Conservation (phyloP, 2,113 vertebrate species). For the Strigops habroptila region DNA sequence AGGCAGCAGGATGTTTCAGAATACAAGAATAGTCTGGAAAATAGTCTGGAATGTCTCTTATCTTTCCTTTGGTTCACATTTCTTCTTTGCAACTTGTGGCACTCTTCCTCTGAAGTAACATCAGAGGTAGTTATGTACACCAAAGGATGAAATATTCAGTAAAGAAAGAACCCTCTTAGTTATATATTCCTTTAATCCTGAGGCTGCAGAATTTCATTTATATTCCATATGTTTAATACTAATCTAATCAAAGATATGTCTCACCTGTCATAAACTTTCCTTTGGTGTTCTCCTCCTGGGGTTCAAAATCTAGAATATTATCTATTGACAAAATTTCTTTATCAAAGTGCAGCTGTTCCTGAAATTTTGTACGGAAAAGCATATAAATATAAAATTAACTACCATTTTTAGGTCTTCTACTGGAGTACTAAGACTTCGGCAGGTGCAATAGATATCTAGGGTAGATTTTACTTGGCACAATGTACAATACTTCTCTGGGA, state of each 20-base stretch:
- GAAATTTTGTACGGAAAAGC: background rate
- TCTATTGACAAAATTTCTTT: background rate
- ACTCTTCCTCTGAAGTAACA: background rate
- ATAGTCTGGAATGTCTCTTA: accelerated
- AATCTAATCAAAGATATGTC: background rate
- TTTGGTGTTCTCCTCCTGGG: background rate
- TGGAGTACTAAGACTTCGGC: background rate
- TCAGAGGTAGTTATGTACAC: background rate
- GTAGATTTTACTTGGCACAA: background rate
- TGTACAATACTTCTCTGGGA: background rate
- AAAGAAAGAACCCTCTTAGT: background rate
- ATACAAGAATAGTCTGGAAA: background rate
- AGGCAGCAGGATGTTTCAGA: background rate
- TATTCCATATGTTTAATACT: background rate
- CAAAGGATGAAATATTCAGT: background rate
- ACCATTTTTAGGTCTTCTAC: background rate
- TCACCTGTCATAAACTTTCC: background rate
- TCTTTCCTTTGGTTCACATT: background rate
- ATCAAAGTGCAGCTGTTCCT: background rate
- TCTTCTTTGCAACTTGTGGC: background rate
- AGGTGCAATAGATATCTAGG: background rate
- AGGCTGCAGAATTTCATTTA: background rate
- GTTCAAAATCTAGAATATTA: background rate
- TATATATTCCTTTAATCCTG: background rate
- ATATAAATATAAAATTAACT: background rate